These are phyloP conservation scores for Arremon aurantiirostris DNA, from an alignment of 2,797 vertebrate species.

Conservation along the genomic window DNA sequence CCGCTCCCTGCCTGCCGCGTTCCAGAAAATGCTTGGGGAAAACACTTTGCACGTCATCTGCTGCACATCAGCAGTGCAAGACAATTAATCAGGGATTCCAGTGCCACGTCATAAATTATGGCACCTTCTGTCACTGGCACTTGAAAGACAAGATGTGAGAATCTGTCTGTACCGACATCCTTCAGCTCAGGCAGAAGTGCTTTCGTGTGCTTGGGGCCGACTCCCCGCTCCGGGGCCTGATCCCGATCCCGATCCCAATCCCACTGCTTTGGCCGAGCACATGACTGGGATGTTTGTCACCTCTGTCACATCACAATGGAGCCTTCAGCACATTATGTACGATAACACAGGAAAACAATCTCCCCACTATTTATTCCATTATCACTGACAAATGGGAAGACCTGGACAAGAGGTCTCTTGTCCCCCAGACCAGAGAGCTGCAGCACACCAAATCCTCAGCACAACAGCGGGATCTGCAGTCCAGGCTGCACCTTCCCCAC, in stretches of 20 bases:
- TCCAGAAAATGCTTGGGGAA: conserved; percentile 12
- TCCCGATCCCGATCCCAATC: not conserved
- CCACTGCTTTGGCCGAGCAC: not conserved
- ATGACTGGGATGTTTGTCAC: fast-evolving
- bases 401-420: not conserved
- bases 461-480: not conserved
- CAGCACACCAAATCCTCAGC: not conserved
- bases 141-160: not conserved
- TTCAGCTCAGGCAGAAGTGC: not conserved
- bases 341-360: not conserved
- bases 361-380: not conserved
- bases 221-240: not conserved
- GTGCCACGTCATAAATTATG: conserved; percentile 11
- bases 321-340: not conserved
- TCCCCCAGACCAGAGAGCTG: not conserved
- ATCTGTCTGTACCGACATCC: not conserved
- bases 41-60: not conserved
- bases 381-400: not conserved
- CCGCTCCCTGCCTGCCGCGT: not conserved
- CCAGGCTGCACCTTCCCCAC: not conserved
- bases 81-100: conserved; percentile 33
- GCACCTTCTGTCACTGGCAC: not conserved
- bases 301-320: not conserved
- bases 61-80: conserved; percentile 1
- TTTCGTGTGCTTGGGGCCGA: not conserved